These are phyloP conservation scores for Tetraodon nigroviridis DNA, from an alignment of 2,113 vertebrate species.

Conservation along the genomic window DNA sequence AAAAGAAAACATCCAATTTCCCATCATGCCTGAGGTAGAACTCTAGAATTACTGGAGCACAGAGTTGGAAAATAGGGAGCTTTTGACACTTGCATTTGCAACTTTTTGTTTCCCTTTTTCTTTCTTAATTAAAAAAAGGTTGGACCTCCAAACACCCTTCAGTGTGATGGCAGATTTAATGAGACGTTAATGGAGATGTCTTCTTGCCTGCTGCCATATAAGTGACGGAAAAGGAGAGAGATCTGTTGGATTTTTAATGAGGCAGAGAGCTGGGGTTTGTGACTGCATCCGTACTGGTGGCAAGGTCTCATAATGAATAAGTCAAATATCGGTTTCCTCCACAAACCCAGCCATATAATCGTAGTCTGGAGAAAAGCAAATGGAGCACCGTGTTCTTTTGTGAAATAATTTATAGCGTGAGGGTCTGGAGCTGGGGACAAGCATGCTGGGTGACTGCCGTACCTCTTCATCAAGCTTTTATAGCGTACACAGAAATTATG, in stretches of 20 bases:
- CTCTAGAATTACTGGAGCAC: constrained; percentile 9
- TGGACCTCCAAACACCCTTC: constrained; percentile 56
- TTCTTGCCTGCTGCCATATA: constrained; percentile 24
- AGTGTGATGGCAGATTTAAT: constrained; percentile 52
- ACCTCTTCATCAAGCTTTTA: constrained; percentile 34
- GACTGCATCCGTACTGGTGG: constrained; percentile 28
- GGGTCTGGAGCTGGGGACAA: constrained; percentile 4
- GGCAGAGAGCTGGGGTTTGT: constrained; percentile 39
- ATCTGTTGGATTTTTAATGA: constrained; percentile 63
- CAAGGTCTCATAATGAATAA: constrained; percentile 34
- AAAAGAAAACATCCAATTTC: constrained; percentile 7
- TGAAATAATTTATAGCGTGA: constrained; percentile 29
- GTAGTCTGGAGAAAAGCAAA: constrained; percentile 8
- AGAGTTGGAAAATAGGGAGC: constrained; percentile 4
- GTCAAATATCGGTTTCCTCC: constrained; percentile 32
- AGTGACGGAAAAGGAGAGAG: constrained; percentile 17
- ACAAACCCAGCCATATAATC: constrained; percentile 16
- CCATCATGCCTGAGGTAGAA: constrained; percentile 4
- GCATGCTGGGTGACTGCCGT: constrained; percentile 16
- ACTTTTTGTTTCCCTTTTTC: constrained; percentile 7
- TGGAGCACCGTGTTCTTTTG: not conserved
- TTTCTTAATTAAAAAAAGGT: constrained; percentile 12
- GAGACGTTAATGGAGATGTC: constrained; percentile 59
- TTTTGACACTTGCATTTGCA: constrained; percentile 28
- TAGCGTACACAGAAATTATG: constrained; percentile 14